Conservation (phyloP, 2,888 invertebrate species). For the Scaptomyza parva region DNA sequence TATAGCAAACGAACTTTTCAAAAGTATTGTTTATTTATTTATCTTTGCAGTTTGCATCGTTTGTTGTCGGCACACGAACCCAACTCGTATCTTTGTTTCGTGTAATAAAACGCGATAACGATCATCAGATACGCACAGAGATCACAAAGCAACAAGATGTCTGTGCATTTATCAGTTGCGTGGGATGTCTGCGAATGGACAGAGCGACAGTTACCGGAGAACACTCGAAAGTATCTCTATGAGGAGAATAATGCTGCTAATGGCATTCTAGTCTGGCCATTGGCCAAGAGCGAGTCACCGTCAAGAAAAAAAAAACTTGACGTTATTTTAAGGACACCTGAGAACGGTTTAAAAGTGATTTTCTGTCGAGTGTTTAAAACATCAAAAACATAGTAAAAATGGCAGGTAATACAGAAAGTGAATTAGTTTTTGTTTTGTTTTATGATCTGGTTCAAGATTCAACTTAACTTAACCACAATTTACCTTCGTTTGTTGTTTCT, state of each 20-base stretch:
- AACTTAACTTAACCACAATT: constrained; percentile 59
- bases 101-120: constrained; percentile 52
- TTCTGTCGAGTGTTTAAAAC: background rate
- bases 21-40: constrained; percentile 15
- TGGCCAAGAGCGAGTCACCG: constrained; percentile 10
- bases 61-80: constrained; percentile 5
- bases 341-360: background rate
- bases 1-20: constrained; percentile 1
- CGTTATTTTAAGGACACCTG: background rate
- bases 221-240: constrained; percentile 30
- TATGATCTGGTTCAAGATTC: constrained; percentile 64
- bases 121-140: constrained; percentile 36
- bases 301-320: background rate
- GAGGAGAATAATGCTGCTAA: constrained; percentile 25
- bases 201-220: constrained; percentile 35
- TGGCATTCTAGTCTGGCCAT: constrained; percentile 43
- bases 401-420: constrained; percentile 55
- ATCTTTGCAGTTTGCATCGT: constrained; percentile 6
- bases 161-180: constrained; percentile 68
- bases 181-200: constrained; percentile 41
- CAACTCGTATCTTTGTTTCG: constrained; percentile 32
- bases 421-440: background rate
- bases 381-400: constrained; percentile 29
- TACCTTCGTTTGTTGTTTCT: constrained; percentile 37
- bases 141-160: constrained; percentile 50